Percentiles rank a stretch among this genome's conserved stretches.
phyloP scores from a whole-genome alignment of 2,888 invertebrate species.

The Leistus spinibarbis region DNA sequence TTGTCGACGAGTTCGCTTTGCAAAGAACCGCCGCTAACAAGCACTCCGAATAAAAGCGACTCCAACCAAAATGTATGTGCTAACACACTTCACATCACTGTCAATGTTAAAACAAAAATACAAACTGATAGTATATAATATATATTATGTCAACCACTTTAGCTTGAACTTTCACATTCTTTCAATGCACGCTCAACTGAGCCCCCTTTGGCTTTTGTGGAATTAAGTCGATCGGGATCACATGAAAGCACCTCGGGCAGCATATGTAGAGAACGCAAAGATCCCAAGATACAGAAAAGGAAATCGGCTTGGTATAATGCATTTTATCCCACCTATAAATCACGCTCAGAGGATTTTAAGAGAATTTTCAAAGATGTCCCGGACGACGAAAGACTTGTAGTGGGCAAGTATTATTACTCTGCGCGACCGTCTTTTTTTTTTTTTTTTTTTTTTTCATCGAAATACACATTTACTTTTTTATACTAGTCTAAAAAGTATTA shows the following conservation, averaged over 20 bases:
- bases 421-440: neutral
- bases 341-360: constrained; percentile 90
- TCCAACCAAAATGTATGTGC: constrained; percentile 25
- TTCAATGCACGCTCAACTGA: constrained; percentile 20
- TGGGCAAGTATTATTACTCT: constrained; percentile 69
- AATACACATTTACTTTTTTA: no score
- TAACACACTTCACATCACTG: neutral
- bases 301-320: constrained; percentile 87
- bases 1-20: constrained; percentile 27
- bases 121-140: neutral
- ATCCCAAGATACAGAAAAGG: constrained; percentile 64
- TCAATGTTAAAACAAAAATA: neutral
- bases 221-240: constrained; percentile 45
- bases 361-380: constrained; percentile 91
- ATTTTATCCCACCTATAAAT: constrained; percentile 91
- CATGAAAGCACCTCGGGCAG: constrained; percentile 47
- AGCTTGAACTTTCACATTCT: neutral
- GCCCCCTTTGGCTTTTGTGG: constrained; percentile 35
- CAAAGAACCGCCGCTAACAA: constrained; percentile 34
- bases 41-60: constrained; percentile 40
- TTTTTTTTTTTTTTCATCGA: no score
- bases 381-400: constrained; percentile 87
- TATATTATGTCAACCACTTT: neutral
- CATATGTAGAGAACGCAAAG: constrained; percentile 49
- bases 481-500: no score